A percentile compares a stretch with the other conserved stretches of the same genome.
phyloP scores from a whole-genome alignment of 2,888 invertebrate species.

The Epirrhoe tristata region DNA sequence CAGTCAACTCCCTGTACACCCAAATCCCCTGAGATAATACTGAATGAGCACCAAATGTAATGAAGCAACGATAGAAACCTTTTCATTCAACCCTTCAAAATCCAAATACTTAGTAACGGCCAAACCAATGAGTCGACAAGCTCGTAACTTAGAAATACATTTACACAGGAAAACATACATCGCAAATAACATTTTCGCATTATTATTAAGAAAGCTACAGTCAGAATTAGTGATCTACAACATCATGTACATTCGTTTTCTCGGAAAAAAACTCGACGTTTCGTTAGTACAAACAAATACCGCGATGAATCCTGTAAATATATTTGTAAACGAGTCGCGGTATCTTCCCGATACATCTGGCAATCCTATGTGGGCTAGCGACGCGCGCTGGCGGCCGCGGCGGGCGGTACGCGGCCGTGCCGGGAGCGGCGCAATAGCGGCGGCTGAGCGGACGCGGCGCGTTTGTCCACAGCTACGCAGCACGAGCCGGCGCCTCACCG shows the following conservation, averaged over 20 bases:
- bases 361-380: constrained; percentile 71
- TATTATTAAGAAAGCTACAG: no score
- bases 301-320: no score
- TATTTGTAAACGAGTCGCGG: no score
- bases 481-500: constrained; percentile 71
- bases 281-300: no score
- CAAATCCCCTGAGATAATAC: neutral
- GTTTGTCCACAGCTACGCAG: constrained; percentile 84
- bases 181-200: no score
- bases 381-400: constrained; percentile 53
- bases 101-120: neutral
- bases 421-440: constrained; percentile 45
- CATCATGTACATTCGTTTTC: no score
- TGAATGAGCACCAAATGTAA: constrained; percentile 2
- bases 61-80: neutral
- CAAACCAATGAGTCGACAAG: neutral
- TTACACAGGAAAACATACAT: no score
- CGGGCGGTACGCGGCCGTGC: constrained; percentile 68
- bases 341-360: constrained; percentile 53
- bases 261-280: no score
- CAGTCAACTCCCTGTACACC: neutral
- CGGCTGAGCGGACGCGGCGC: constrained; percentile 49
- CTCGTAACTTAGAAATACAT: no score
- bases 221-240: no score
- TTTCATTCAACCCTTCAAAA: neutral